Evolutionary conservation across 2,797 vertebrate species (phyloP), one percentile per base, ranked within the genome.

Genomic region (Etheostoma nigrum): DNA sequence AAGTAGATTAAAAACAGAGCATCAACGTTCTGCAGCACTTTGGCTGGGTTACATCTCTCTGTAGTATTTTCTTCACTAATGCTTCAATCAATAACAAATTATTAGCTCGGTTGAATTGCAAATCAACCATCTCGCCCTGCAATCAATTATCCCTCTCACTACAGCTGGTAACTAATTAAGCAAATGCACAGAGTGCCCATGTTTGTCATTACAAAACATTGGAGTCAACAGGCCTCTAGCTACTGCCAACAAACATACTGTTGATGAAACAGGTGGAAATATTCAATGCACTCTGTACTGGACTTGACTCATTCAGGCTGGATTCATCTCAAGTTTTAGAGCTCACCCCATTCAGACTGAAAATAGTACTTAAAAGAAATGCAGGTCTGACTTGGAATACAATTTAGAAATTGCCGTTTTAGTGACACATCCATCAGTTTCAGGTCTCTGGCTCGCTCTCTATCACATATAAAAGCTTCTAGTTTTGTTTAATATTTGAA

Each of bases 21-120:
- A 53, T 87, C 83, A 81, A 88, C 88, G 88, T 89, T 77, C 78
- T 70, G 67, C 67, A 60, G 72, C 64, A 69, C 79, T 85, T 76
- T 78, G 74, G 64, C 86, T 74, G 18, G 15, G 76, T 72, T 65
- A 82, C 80, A 65, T 77, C 77, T 76, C 87, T 68, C 69, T 71
- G 72, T 73, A 42, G 68, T 74, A 76, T 88, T 91, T 25, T 83
- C 68, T 79, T 57, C 68, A 25, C 89, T 89, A 91, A 93, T 90
- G 87, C 76, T 76, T 74, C 76, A 82, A 95, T 95, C 94, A 91
- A 95, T 94, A 93, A 90, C 84, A 88, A 85, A 93, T 94, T 91
- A 95, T 93, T 91, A 94, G 93, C 92, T 87, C 85, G 86, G 92
- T 91, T 94, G 91, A 92, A 84, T 89, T 91, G 85, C 86, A 93